A percentile compares a stretch with the other conserved stretches of the same genome.
Conservation (phyloP, 2,797 vertebrate genomes). For the Mus minutoides region DNA sequence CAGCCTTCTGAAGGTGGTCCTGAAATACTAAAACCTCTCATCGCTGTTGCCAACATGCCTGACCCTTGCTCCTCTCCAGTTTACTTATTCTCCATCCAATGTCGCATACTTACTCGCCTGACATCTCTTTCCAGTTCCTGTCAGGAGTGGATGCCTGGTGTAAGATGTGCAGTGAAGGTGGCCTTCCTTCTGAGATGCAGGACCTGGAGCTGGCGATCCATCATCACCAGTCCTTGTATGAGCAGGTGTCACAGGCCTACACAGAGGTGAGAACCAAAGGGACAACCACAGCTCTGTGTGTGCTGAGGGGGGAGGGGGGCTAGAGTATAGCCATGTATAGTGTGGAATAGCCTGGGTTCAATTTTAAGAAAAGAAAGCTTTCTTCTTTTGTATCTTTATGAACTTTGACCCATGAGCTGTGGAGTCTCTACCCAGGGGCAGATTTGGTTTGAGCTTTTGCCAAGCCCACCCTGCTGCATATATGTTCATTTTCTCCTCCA, state of each 20-base stretch:
- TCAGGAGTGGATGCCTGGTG: conserved; percentile 98
- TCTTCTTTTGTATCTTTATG: not conserved
- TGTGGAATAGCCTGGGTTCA: not conserved
- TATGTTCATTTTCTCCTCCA: too few relatives aligned
- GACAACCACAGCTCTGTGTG: not conserved
- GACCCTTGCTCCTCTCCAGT: not conserved
- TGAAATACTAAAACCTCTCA: not conserved
- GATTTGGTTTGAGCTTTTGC: not conserved
- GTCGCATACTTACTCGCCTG: conserved; percentile 18
- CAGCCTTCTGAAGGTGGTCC: not conserved
- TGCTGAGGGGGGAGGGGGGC: not conserved
- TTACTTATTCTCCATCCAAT: not conserved
- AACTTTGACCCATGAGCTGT: not conserved
- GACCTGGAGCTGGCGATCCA: conserved; percentile 97
- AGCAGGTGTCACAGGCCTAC: conserved; percentile 98
- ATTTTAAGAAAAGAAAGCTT: not conserved
- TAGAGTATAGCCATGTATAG: not conserved
- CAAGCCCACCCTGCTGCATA: not conserved
- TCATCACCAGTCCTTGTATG: conserved; percentile 97
- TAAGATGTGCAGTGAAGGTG: conserved; percentile 98
- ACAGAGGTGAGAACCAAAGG: conserved; percentile 90
- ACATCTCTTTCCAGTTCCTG: conserved; percentile 91
- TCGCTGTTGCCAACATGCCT: not conserved
- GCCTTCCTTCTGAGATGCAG: conserved; percentile 96
- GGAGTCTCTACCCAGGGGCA: not conserved